Percentiles rank a stretch among this genome's conserved stretches.
phyloP scores from a whole-genome alignment of 2,888 invertebrate genomes.

The Agelastica alni region DNA sequence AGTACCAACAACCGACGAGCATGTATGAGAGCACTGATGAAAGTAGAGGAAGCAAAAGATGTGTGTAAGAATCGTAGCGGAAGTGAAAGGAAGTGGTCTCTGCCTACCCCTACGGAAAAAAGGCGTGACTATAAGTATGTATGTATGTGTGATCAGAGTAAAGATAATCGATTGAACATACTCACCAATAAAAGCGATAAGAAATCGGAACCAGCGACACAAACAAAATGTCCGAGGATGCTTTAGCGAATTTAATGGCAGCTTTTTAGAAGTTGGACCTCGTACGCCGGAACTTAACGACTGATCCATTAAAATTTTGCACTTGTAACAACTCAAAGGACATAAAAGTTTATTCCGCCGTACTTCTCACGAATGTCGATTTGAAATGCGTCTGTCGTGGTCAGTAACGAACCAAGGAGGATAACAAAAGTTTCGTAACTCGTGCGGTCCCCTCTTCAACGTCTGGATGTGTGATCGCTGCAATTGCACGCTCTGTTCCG shows the following conservation, averaged over 20 bases:
- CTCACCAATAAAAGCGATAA: no score
- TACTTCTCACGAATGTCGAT: constrained; percentile 41
- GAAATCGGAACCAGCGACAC: no score
- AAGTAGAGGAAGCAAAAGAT: no score
- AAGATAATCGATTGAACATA: no score
- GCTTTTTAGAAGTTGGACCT: constrained; percentile 35
- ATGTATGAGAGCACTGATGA: no score
- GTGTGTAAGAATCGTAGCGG: no score
- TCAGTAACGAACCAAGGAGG: constrained; percentile 19
- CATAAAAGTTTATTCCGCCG: constrained; percentile 46
- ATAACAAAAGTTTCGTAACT: background rate
- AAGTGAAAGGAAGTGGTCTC: no score
- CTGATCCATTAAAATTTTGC: constrained; percentile 51
- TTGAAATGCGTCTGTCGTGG: constrained; percentile 28
- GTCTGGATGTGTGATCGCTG: background rate
- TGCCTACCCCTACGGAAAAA: no score
- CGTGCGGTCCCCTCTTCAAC: background rate
- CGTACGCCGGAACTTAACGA: constrained; percentile 47
- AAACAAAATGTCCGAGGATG: no score
- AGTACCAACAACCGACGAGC: no score
- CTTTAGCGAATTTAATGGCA: constrained; percentile 15
- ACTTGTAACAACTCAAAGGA: constrained; percentile 47
- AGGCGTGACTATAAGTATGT: no score
- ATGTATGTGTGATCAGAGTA: no score
- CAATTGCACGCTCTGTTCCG: background rate